Base-by-base conservation (phyloP, 2,113 vertebrate genomes). In the Eulemur rufifrons region DNA sequence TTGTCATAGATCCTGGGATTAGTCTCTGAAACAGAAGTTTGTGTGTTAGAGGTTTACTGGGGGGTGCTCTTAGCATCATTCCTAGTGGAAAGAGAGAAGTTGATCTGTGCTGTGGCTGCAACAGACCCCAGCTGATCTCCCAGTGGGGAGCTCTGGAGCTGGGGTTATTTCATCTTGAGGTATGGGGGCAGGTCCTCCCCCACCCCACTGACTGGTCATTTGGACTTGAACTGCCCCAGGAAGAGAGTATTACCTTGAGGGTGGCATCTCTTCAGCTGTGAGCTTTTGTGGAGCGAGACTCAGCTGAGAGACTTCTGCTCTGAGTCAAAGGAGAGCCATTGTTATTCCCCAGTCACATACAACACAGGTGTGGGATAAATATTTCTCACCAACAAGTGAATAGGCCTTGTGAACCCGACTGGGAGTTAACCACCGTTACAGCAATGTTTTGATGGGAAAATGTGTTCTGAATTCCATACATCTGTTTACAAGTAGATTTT, bases 401-500 rank as follows among this genome's bases (percentile, higher is more conserved):
- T 64, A 92, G 91, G 21, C 18, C 37, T 90, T 42, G 20, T 54
- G 61, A 66, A 47, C 10, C 42, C 85, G 15, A 54, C n/a, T 83
- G 52, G 69, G 54, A 86, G 23, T 74, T 80, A 69, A 52, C 13
- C 23, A 89, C 63, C 23, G 42, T 74, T 61, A 11, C 61, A 74
- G 9, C 45, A 56, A 37, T 71, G 63, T 87, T 94, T 84, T 45
- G 37, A 27, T 95, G n/a, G 23, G 20, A 93, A 86, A 85, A 34
- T 84, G 14, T 80, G 18, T 88, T 96, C 66, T 63, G 29, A 89
- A 76, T 96, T 89, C 73, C 27, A 71, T 52, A n/a, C 17, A 20
- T 93, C 54, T 96, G 63, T 94, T 91, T 78, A 80, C 56, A 95
- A 21, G 63, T 80, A 39, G 64, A n/a, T 32, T 85, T 96, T 89